Percentiles rank a stretch among this genome's conserved stretches.
phyloP scores from a whole-genome alignment of 2,797 vertebrate genomes.

The Rhodeus uyekii region DNA sequence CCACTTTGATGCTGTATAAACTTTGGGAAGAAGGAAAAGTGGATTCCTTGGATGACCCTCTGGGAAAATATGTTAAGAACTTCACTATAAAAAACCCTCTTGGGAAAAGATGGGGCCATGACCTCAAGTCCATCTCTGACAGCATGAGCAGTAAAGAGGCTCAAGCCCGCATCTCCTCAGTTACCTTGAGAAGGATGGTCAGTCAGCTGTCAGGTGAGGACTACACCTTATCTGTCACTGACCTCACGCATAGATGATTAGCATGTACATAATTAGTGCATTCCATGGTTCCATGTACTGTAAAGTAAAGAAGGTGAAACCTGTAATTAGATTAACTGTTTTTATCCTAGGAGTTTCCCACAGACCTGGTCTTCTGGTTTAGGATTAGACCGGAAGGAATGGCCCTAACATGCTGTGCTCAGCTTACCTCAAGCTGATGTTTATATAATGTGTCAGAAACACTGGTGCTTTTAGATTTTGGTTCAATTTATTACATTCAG shows the following conservation, averaged over 20 bases:
- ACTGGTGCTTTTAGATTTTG: background rate
- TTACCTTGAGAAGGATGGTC: slow-evolving; percentile 85
- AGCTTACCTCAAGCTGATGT: background rate
- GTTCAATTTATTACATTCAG: background rate
- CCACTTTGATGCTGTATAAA: slow-evolving; percentile 82
- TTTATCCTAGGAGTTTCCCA: slow-evolving; percentile 48
- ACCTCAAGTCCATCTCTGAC: slow-evolving; percentile 59
- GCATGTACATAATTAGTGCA: background rate
- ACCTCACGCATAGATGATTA: background rate
- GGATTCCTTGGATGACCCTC: slow-evolving; percentile 79
- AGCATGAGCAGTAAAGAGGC: slow-evolving; percentile 61
- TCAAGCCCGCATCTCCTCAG: slow-evolving; percentile 62
- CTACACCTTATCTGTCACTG: background rate
- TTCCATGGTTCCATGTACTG: background rate
- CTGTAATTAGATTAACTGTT: slow-evolving; percentile 46
- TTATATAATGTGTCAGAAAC: background rate
- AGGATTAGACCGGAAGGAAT: slow-evolving; percentile 31
- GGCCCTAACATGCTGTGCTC: slow-evolving; percentile 9
- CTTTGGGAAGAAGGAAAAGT: slow-evolving; percentile 84
- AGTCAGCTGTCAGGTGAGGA: slow-evolving; percentile 84
- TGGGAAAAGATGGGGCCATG: slow-evolving; percentile 64
- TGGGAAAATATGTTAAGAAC: slow-evolving; percentile 76
- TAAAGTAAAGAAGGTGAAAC: slow-evolving; percentile 37
- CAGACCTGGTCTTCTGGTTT: background rate
- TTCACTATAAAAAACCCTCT: slow-evolving; percentile 84